These are phyloP conservation scores for Macrotus californicus DNA, from an alignment of 2,113 vertebrate genomes.

Conservation along the genomic window DNA sequence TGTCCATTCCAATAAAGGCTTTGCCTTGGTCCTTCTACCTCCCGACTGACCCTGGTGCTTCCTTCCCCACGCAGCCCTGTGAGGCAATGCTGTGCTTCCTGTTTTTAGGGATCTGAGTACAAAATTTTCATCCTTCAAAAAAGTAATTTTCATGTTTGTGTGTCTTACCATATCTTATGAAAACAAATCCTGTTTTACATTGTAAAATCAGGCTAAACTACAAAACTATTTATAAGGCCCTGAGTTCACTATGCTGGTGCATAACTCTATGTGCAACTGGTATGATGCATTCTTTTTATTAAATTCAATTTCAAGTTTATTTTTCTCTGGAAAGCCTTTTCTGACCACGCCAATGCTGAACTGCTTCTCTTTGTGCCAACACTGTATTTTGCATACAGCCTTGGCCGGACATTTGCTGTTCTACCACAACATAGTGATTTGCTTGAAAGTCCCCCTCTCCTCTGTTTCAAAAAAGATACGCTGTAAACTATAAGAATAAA, in stretches of 20 bases:
- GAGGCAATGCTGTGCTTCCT: background rate
- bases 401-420: background rate
- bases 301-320: background rate
- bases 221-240: background rate
- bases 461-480: background rate
- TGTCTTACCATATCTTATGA: background rate
- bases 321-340: background rate
- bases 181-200: background rate
- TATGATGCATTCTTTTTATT: background rate
- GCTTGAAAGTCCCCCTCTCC: background rate
- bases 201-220: background rate
- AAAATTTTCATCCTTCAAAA: background rate
- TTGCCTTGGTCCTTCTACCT: background rate
- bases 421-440: background rate
- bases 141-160: background rate
- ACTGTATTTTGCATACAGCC: fast-evolving
- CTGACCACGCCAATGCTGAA: background rate
- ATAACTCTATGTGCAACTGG: background rate
- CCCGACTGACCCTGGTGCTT: background rate
- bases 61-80: background rate
- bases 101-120: background rate
- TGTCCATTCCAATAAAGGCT: background rate
- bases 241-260: background rate
- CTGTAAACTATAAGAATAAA: background rate
- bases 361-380: background rate